Base-by-base conservation (phyloP, 2,113 vertebrate species). In the Amia ocellicauda region DNA sequence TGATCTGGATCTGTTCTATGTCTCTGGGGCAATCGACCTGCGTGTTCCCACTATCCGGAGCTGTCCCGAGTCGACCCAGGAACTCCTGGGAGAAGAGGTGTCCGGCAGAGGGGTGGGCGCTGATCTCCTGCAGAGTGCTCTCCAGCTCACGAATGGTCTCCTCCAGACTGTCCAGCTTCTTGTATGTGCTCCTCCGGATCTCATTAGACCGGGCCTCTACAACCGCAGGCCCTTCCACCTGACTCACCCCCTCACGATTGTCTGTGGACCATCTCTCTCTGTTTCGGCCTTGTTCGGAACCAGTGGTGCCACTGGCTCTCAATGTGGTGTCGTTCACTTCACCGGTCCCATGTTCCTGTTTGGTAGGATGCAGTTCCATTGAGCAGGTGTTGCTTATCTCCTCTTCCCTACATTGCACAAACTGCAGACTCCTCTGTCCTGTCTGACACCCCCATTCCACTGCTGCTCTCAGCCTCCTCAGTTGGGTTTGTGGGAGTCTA, bases 141-240 rank as follows among this genome's bases (percentile, higher is more conserved):
- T 98, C 95, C 77, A 98, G 86, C 78, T 95, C 91, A 1, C 80
- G 83, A 56, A 98, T 93, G 0, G 90, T 95, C 71, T 99, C 94
- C 73, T 99, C 95, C 75, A 98, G 83, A 78, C 92, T 96, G 69
- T 95, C 93, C 83, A 93, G 78, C 1, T 83, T 80, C 72, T 71
- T 80, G 85, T 88, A 95, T 0, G 83, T 65, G 58, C 64, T 73
- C 20, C 41, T 40, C 0, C 76, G 70, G 54, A 81, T 69, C 23
- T 70, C 80, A 16, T 74, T 1, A 1, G 36, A 31, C 13, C 1
- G 1, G 9, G 0, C 14, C 11, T 36, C 31, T 10, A 2, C 5
- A 36, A 36, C 31, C 5, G 5, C 31, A 2, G 31, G 5, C 5
- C 31, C 31, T 10, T 10, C 11, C 5, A 10, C 5, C 31, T 36